Evolutionary conservation across 2,888 invertebrate genomes (phyloP).

Genomic region (Platypus cylindrus): DNA sequence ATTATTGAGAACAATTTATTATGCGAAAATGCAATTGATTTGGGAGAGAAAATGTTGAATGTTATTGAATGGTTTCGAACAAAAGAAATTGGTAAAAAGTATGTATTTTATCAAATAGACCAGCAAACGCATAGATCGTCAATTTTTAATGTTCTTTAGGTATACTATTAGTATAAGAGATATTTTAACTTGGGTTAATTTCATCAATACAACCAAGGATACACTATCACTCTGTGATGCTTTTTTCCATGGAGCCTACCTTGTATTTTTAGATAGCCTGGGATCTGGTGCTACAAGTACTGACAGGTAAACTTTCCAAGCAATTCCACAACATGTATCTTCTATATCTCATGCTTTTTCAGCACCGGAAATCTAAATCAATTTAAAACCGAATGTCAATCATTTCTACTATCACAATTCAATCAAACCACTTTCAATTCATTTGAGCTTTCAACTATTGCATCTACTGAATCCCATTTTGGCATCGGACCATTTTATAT

Average conservation of each 20-base stretch:
- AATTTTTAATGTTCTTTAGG: constrained; percentile 36
- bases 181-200: constrained; percentile 82
- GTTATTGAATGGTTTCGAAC: constrained; percentile 65
- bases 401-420: constrained; percentile 41
- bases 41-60: constrained; percentile 62
- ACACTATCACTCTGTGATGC: constrained; percentile 45
- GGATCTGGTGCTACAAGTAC: constrained; percentile 70
- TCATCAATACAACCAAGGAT: constrained; percentile 56
- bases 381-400: constrained; percentile 40
- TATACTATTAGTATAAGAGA: constrained; percentile 84
- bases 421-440: constrained; percentile 24
- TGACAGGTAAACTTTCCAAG: constrained; percentile 44
- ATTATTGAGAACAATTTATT: constrained; percentile 73
- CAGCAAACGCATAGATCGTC: background rate
- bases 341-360: constrained; percentile 16
- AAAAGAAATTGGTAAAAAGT: constrained; percentile 55
- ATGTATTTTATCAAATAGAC: constrained; percentile 4
- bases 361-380: constrained; percentile 28
- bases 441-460: constrained; percentile 9
- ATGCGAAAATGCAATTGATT: constrained; percentile 39
- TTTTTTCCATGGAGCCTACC: constrained; percentile 79
- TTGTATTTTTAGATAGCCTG: constrained; percentile 84
- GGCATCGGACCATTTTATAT: constrained; percentile 73
- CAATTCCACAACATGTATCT: background rate
- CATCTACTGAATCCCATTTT: constrained; percentile 35